Evolutionary conservation across 2,113 vertebrate genomes (phyloP), one percentile per base, ranked within the genome.

Genomic region (Pantherophis guttatus): DNA sequence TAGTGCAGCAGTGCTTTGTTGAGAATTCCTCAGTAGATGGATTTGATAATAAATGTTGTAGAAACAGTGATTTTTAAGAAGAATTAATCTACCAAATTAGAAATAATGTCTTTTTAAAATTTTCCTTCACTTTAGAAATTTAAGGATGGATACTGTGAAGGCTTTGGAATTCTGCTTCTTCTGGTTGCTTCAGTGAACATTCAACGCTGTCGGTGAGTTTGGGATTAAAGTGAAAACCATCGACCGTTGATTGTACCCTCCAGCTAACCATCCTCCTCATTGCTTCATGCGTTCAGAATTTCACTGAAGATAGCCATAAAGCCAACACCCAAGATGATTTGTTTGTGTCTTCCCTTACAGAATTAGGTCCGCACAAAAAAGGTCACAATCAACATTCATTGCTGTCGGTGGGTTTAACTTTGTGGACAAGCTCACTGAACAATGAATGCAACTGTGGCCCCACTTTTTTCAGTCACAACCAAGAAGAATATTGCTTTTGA

Each of bases 331-430:
- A 91, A 93, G 94, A 94, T 93, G 91, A 21, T 86, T 95, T 93
- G 75, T 59, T 62, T 21, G 54, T 89, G 19, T 52, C 93, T 93
- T 53, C 94, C 23, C 44, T 9, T 90, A 91, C 91, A 94, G 95
- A 96, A 95, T 93, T 87, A 97, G 33, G 17, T 81, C 75, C 98
- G 99, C 93, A 93, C 88, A 95, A 95, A 97, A 98, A 99, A 99
- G 99, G 99, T 99, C 98, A 99, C 99, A 99, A 99, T 99, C 98
- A 99, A 99, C 99, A 99, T 99, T 99, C 99, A 99, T 99, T 99
- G 99, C 99, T 99, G 99, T 99, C 99, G 99, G 99, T 99, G 99
- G 99, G 99, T 99, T 99, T 98, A 98, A 98, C 98, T 98, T 96
- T 99, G 97, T 98, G 97, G 98, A 98, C 98, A 98, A 99, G 98